A percentile compares a stretch with the other conserved stretches of the same genome.
Evolutionary conservation across 37 sponge, comb jelly and placozoan genomes (phyloP).

Genomic region (Lycopodina hypogea): DNA sequence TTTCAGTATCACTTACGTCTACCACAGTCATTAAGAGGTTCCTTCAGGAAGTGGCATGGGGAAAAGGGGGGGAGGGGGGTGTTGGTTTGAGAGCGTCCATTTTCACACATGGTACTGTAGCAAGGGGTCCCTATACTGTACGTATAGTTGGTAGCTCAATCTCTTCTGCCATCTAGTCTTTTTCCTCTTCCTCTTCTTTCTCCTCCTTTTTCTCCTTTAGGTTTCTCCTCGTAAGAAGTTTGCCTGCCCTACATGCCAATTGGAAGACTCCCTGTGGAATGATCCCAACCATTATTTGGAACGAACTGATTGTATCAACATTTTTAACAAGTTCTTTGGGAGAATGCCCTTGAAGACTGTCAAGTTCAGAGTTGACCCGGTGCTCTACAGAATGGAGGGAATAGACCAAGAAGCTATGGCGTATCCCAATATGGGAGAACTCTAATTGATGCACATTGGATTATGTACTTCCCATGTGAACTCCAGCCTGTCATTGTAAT

Average conservation of each 20-base stretch:
- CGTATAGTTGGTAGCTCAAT: no score
- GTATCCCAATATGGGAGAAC: conserved; percentile 49
- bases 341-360: conserved; percentile 57
- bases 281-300: conserved; percentile 54
- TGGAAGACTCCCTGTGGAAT: conserved; percentile 46
- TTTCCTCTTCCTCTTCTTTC: background rate
- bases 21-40: no score
- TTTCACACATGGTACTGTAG: no score
- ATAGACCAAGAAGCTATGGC: background rate
- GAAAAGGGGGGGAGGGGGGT: no score
- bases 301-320: conserved; percentile 60
- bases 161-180: no score
- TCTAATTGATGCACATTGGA: conserved; percentile 23
- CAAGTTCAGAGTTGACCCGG: conserved; percentile 65
- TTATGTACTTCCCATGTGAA: background rate
- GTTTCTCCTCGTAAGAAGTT: conserved; percentile 67
- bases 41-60: no score
- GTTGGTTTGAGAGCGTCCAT: no score
- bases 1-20: no score
- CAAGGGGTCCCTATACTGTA: no score
- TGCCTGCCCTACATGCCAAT: conserved; percentile 45
- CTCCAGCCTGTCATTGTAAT: no score
- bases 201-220: conserved; percentile 19
- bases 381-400: conserved; percentile 52
- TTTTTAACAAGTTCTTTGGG: conserved; percentile 45